Base-by-base conservation (phyloP, 2,113 vertebrate genomes). In the Piaya cayana region DNA sequence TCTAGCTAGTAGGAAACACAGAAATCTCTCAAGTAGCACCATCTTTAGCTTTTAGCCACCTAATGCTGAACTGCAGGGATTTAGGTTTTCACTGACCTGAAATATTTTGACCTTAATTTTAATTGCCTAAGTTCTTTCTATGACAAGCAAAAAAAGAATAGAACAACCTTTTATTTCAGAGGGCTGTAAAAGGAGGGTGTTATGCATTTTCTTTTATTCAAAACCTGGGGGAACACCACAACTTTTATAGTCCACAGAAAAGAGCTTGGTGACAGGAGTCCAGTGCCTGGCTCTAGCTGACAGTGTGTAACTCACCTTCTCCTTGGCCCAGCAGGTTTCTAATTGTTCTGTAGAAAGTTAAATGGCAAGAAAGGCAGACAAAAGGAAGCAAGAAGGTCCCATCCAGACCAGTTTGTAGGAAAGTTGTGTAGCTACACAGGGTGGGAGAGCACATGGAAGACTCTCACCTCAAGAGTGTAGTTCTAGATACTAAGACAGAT, bases 281-380 rank as follows among this genome's bases (percentile, higher is more conserved):
- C 18, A 43, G 20, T 23, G 36, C 43, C 29, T 29, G 83, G 29
- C 37, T 74, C 52, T 68, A 21, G 14, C 60, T 77, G 42, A 25
- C 50, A 78, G 47, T 0, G 0, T 4, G 32, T 47, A 71, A 34
- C 23, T 79, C 2, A 0, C 72, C 37, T 49, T 69, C 64, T n/a
- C 12, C 36, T 82, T 56, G 34, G 43, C 12, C 37, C 15, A 64
- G 26, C 9, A 53, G 1, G 0, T 49, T 15, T 37, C 9, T 16
- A 75, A 55, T 34, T 52, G n/a, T 60, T 72, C 29, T 55, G 32
- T 8, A 1, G 37, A 70, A 59, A 67, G 50, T 68, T 43, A 64
- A 71, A 11, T 15, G 52, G 29, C 1, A 2, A 56, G n/a, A 45
- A 71, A 65, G 22, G 50, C 4, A 60, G 34, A 55, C 4, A 43